Conservation (phyloP, 2,113 vertebrate species). For the Leptobrachium ailaonicum region DNA sequence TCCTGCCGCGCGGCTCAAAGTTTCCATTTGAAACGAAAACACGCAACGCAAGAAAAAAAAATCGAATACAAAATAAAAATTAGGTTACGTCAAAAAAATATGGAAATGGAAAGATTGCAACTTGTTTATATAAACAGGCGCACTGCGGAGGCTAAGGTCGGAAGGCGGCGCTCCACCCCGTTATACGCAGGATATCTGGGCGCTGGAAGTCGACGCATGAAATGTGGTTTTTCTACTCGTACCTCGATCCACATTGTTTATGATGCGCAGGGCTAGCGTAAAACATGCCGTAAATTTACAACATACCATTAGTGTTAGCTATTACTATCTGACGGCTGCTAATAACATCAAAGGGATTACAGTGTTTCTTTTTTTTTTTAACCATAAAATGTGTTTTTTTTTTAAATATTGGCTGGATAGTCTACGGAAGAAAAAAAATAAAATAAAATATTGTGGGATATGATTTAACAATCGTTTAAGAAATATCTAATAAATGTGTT, state of each 20-base stretch:
- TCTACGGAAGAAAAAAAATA: not conserved
- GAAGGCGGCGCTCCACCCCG: not conserved
- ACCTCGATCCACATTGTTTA: constrained; percentile 14
- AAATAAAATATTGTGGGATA: not conserved
- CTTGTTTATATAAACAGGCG: constrained; percentile 39
- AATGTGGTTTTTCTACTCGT: not conserved
- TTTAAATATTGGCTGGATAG: no score
- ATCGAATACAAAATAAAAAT: not conserved
- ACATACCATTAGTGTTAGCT: constrained; percentile 3
- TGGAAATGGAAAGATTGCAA: constrained; percentile 44
- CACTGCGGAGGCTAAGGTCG: not conserved
- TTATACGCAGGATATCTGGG: constrained; percentile 22
- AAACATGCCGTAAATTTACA: constrained; percentile 22
- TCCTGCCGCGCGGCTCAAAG: constrained; percentile 44
- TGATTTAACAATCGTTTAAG: no score
- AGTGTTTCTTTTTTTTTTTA: not conserved
- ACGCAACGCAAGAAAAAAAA: no score
- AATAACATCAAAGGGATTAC: not conserved
- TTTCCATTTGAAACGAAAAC: constrained; percentile 56
- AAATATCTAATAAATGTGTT: no score
- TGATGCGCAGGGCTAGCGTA: not conserved
- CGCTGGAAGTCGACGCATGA: not conserved
- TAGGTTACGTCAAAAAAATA: constrained; percentile 43
- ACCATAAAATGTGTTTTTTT: no score
- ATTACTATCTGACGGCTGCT: not conserved